These are phyloP conservation scores for Corythornis leucogaster DNA, from an alignment of 2,797 vertebrate genomes.

Conservation along the genomic window DNA sequence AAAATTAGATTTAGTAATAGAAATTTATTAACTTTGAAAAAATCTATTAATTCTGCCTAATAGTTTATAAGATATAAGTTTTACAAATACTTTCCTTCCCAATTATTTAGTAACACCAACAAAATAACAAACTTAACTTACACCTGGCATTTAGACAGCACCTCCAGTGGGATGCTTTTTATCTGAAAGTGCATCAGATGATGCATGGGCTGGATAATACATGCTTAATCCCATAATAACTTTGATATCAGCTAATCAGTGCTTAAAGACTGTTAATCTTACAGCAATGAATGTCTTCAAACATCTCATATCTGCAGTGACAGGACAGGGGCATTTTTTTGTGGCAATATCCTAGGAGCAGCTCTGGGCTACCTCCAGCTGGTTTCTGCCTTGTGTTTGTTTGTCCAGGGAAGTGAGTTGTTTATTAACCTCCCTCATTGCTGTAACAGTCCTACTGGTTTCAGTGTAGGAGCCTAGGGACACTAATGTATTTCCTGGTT, in stretches of 20 bases:
- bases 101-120: not conserved
- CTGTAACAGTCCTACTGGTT: not conserved
- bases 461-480: not conserved
- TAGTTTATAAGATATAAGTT: constrained; percentile 45
- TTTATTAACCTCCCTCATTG: not conserved
- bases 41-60: constrained; percentile 34
- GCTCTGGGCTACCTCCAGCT: constrained; percentile 7
- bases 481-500: not conserved
- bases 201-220: not conserved
- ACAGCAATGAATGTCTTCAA: not conserved
- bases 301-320: not conserved
- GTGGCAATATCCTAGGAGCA: not conserved
- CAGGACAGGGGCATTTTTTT: not conserved
- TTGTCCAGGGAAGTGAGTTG: not conserved
- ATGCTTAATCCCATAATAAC: not conserved
- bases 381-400: not conserved
- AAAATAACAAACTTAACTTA: not conserved
- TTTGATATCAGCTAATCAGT: not conserved
- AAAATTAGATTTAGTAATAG: constrained; percentile 10
- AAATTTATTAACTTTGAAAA: constrained; percentile 15
- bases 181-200: not conserved
- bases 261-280: not conserved
- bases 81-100: not conserved
- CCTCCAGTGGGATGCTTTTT: not conserved
- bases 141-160: not conserved